Base-by-base conservation (phyloP, 2,797 vertebrate species). In the Coendou prehensilis region DNA sequence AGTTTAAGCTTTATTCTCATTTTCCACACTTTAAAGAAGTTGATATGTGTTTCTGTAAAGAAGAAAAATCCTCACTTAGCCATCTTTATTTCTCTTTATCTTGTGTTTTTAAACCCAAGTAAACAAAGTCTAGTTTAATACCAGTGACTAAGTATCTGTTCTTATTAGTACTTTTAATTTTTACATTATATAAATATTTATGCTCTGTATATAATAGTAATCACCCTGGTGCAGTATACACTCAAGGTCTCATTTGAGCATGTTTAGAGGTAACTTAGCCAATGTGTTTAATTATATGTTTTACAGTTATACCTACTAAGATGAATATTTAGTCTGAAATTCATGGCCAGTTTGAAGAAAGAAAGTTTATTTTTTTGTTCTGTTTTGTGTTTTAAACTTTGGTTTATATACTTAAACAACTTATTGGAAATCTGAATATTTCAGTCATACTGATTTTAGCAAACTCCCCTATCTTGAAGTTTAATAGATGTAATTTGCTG, bases 31-130 rank as follows among this genome's bases (percentile, higher is more conserved):
- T 5, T 79, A 4, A 87, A 57, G 80, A 94, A 91, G 23, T 71
- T 94, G 11, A 54, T 78, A n/a, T 88, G n/a, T 86, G n/a, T 86
- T 80, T 84, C 17, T 91, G 52, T 57, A 23, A 93, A 67, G 69
- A 50, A 47, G 56, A 93, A 87, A 79, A 41, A 22, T 6, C 6
- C 30, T 80, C 13, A 14, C 10, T 69, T 47, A 73, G 20, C 18
- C 50, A 30, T 59, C 59, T 17, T 14, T 73, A 57, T 10, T 83
- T 95, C 7, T 76, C 28, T 57, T 83, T 47, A 0, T 10, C 20
- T 56, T 6, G n/a, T 30, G 64, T 85, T 57, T 87, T 80, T 94
- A 91, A 45, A 90, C 9, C 5, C 9, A 67, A 82, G 4, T 57
- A 94, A 89, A 76, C n/a, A 56, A 57, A 22, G 15, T 50, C 78